Evolutionary conservation across 1,140 invertebrate species (phyloP), one percentile per base, ranked within the genome.

Genomic region (Acromyrmex heyeri): DNA sequence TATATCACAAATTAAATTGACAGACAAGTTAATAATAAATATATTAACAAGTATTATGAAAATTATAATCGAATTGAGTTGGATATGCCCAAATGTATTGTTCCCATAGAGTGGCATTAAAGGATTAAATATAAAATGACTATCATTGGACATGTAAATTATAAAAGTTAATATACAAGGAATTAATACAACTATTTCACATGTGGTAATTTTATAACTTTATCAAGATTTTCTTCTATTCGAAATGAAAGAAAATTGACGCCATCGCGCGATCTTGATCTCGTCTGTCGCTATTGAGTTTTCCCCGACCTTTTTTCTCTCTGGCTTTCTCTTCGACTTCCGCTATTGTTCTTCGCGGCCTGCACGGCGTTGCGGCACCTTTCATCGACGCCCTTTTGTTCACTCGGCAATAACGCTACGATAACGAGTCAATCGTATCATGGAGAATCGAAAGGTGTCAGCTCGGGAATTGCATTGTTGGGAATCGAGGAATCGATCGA

Each of bases 361-460:
- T 69, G 55, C 69, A 55, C 38, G 79, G 69, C 79, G 79, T 83
- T 69, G 79, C 27, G 79, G 79, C 79, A 57, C 79, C 79, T 83
- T 83, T 83, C 79, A 83, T 83, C 79, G 69, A 48, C 69, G 69
- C 79, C 57, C 79, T 73, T 83, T 83, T 83, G 79, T 83, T 73
- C 79, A 44, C 14, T 62, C 79, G 69, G 69, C 79, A 83, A 83
- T 83, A 83, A 83, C 79, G 79, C 69, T 83, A 83, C 79, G 79
- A 83, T 83, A 83, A 83, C 79, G 79, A 83, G 69, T 83, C 79
- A 83, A 83, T 83, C 79, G 79, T 83, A 83, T 83, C 79, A 75
- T 83, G 57, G 79, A 83, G 79, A 73, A 83, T 75, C 79, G 79
- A 83, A 83, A 83, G 79, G 79, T 83, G 79, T 83, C 79, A 83